Conservation (phyloP, 2,888 invertebrate species). For the Seira musarum region DNA sequence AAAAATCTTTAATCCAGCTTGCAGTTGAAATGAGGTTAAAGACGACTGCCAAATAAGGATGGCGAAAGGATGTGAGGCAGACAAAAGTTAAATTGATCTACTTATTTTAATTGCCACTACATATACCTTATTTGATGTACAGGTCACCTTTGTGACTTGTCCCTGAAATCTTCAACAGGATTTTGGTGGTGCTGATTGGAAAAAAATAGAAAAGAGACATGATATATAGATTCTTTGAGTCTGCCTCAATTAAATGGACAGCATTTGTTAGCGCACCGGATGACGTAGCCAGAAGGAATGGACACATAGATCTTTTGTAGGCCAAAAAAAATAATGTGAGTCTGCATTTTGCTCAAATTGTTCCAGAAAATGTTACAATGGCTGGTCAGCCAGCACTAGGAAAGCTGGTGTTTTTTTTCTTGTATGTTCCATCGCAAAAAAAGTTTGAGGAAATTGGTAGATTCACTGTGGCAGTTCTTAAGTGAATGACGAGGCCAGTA, state of each 20-base stretch:
- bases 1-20: too few relatives aligned
- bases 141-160: neutral
- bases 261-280: neutral
- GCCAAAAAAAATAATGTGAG: too few relatives aligned
- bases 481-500: constrained; percentile 23
- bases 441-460: constrained; percentile 11
- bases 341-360: neutral
- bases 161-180: constrained; percentile 29
- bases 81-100: constrained; percentile 37
- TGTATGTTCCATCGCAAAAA: neutral
- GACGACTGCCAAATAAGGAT: constrained; percentile 34
- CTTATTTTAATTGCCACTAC: constrained; percentile 44
- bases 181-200: constrained; percentile 45
- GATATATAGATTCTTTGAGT: constrained; percentile 43
- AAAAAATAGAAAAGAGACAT: constrained; percentile 36
- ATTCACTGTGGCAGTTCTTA: constrained; percentile 12
- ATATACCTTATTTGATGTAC: neutral
- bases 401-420: neutral
- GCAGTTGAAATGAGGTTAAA: too few relatives aligned
- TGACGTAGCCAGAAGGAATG: neutral
- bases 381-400: neutral
- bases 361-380: neutral
- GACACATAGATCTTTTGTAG: neutral
- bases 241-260: neutral
- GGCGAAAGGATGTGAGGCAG: constrained; percentile 28